Base-by-base conservation (phyloP, 2,797 vertebrate species). In the Chelidonichthys spinosus region DNA sequence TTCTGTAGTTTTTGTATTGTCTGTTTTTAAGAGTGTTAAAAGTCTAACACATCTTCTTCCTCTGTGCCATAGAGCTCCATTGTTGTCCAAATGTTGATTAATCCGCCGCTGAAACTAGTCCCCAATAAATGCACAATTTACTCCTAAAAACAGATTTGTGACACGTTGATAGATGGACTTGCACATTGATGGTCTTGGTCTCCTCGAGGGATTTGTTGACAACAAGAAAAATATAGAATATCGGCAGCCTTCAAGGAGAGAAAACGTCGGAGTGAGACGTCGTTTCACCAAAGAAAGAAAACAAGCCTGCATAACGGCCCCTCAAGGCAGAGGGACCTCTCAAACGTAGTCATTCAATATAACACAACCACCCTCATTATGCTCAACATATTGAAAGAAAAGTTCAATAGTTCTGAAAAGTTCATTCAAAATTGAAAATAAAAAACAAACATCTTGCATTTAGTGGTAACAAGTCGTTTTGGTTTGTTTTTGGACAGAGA, bases 371-470 rank as follows among this genome's bases (percentile, higher is more conserved):
- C 36, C 71, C 54, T 50, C 54, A 35, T 64, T 37, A 39, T 11
- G 43, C 18, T 62, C 13, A 4, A 75, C 43, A 47, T 10, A 7
- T 70, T 75, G 25, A 59, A 76, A 72, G 68, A 32, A 72, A n/a
- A n/a, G n/a, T n/a, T n/a, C n/a, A n/a, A n/a, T n/a, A n/a, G n/a
- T n/a, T n/a, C n/a, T n/a, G n/a, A n/a, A n/a, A n/a, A n/a, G 65
- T 68, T 81, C 67, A 82, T 63, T n/a, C 32, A 46, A 25, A 55
- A 40, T 17, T 25, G 46, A 11, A 60, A 52, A 39, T 3, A 11
- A 8, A 46, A 25, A 37, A 25, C 3, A 11, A 4, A 37, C 14
- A n/a, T 47, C 18, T 77, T 4, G 55, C 68, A 5, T 60, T 53
- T 69, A 5, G 56, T 54, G 13, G 59, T 25, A 11, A 7, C 49